phyloP scores from a whole-genome alignment of 2,888 invertebrate genomes.

The Drosophila buzzatii region DNA sequence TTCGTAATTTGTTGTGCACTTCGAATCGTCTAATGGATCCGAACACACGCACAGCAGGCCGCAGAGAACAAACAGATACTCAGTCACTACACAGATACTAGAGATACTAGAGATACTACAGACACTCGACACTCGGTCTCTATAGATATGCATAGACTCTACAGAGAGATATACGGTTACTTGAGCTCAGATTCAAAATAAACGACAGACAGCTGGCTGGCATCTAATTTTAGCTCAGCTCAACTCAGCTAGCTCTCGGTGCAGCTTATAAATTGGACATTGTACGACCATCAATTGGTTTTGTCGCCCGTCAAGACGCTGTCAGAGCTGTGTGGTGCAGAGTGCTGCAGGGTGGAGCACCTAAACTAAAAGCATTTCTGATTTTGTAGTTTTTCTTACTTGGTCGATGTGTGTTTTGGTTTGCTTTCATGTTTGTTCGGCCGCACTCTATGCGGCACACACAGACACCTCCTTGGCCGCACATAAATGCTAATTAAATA shows the following conservation, averaged over 20 bases:
- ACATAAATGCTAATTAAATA: constrained; percentile 71
- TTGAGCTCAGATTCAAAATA: constrained; percentile 65
- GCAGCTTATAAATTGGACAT: constrained; percentile 53
- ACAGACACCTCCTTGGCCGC: constrained; percentile 4
- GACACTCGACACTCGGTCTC: neutral
- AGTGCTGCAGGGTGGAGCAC: neutral
- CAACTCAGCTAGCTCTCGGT: constrained; percentile 8
- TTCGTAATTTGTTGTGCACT: constrained; percentile 37
- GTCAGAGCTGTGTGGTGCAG: neutral
- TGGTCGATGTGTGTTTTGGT: neutral
- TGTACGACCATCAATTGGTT: constrained; percentile 45
- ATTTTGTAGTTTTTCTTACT: constrained; percentile 9
- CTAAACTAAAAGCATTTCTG: constrained; percentile 12
- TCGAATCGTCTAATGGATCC: constrained; percentile 20
- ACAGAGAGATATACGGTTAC: constrained; percentile 9
- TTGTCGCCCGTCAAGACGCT: constrained; percentile 29
- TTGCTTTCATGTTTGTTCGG: constrained; percentile 26
- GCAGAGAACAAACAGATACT: constrained; percentile 1
- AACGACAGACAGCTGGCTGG: constrained; percentile 32
- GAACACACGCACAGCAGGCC: constrained; percentile 1
- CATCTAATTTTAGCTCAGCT: constrained; percentile 41
- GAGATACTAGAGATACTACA: constrained; percentile 11
- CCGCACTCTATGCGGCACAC: neutral
- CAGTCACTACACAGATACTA: too few relatives aligned
- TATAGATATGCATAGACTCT: neutral